Conservation (phyloP, 2,888 invertebrate species). For the Troides helena region DNA sequence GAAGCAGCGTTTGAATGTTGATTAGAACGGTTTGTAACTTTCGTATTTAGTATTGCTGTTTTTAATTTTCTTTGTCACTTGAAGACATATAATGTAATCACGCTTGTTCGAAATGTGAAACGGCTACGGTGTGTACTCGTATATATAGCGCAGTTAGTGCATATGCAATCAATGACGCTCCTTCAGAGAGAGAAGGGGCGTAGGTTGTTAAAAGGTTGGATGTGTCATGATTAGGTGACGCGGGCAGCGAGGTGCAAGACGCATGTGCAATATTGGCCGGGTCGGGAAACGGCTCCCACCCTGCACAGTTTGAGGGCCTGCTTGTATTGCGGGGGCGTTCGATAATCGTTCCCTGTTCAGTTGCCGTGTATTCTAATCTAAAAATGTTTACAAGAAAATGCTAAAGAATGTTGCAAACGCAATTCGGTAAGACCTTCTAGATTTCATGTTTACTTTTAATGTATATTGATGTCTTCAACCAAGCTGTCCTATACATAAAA, state of each 20-base stretch:
- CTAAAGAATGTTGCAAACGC: slow-evolving; percentile 7
- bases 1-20: background rate
- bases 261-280: slow-evolving; percentile 3
- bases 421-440: background rate
- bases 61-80: background rate
- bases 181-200: slow-evolving; percentile 4
- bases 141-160: background rate
- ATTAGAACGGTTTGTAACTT: background rate
- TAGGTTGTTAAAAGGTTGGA: slow-evolving; percentile 5
- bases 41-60: background rate
- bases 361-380: slow-evolving; percentile 5
- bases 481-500: slow-evolving; percentile 1
- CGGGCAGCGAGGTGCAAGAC: slow-evolving; percentile 5
- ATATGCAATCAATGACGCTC: background rate
- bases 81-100: background rate
- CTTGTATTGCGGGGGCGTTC: background rate
- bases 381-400: slow-evolving; percentile 1
- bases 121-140: background rate
- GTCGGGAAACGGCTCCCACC: background rate
- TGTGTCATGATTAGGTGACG: slow-evolving; percentile 4
- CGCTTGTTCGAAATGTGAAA: background rate
- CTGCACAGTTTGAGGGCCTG: slow-evolving; percentile 1
- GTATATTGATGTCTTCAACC: slow-evolving; percentile 4
- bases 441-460: slow-evolving; percentile 5
- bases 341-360: slow-evolving; percentile 4